A percentile compares a stretch with the other conserved stretches of the same genome.
Evolutionary conservation across 53 echinoderm and acorn worm genomes (phyloP).

Genomic region (Mesocentrotus franciscanus): DNA sequence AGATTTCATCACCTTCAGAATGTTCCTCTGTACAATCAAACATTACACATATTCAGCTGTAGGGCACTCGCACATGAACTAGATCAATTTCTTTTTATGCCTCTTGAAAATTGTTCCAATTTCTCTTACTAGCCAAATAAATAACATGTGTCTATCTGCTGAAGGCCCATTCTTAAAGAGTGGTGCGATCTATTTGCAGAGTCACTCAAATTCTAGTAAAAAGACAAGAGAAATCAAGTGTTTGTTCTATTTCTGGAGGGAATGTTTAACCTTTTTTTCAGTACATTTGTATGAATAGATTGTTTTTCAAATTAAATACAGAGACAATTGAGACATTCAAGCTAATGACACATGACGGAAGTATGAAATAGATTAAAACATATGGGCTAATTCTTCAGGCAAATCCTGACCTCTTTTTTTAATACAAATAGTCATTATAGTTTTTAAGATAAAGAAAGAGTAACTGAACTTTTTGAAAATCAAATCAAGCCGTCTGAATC

Average conservation of each 20-base stretch:
- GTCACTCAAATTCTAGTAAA: neutral
- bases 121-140: constrained; percentile 3
- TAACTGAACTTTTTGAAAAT: neutral
- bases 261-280: neutral
- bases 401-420: neutral
- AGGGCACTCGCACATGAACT: constrained; percentile 29
- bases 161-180: constrained; percentile 11
- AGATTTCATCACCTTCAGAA: neutral
- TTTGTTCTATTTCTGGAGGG: constrained; percentile 28
- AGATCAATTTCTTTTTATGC: neutral
- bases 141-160: constrained; percentile 4
- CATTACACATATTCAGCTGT: constrained; percentile 20
- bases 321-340: neutral
- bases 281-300: neutral
- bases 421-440: neutral
- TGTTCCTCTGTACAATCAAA: neutral
- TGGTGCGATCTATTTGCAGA: constrained; percentile 8
- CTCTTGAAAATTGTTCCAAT: neutral
- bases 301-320: neutral
- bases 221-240: neutral
- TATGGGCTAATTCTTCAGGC: neutral
- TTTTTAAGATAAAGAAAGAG: neutral
- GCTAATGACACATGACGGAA: neutral
- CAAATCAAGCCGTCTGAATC: neutral
- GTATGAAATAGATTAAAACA: neutral